Evolutionary conservation across 2,113 vertebrate genomes (phyloP).

Genomic region (Lathamus discolor): DNA sequence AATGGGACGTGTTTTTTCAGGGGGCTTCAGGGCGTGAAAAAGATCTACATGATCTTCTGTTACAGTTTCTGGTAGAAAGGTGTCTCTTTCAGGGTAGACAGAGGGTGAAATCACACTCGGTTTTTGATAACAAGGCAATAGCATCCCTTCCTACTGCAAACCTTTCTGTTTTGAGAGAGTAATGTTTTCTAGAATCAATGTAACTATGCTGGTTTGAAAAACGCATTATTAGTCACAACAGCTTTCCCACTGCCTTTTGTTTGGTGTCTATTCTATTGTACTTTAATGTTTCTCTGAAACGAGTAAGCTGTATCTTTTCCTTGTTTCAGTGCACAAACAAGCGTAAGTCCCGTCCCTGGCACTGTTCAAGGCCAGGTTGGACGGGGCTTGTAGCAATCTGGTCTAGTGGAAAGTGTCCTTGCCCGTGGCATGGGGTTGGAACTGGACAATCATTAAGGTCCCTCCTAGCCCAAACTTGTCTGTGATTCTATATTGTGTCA

Average conservation of each 20-base stretch:
- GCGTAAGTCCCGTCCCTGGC: not conserved
- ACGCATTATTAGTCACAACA: not conserved
- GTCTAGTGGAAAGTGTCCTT: not conserved
- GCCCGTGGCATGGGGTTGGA: not conserved
- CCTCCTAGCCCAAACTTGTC: not conserved
- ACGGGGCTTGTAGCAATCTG: not conserved
- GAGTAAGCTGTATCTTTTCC: not conserved
- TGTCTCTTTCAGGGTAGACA: not conserved
- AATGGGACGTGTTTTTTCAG: not conserved
- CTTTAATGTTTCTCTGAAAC: not conserved
- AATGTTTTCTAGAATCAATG: not conserved
- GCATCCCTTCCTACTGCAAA: not conserved
- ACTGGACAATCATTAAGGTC: not conserved
- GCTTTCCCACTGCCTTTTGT: not conserved
- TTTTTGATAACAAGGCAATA: not conserved
- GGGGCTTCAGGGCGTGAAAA: not conserved
- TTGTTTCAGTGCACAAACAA: not conserved
- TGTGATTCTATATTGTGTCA: not conserved
- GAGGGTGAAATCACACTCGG: not conserved
- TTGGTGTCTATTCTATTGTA: not conserved
- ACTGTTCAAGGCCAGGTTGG: not conserved
- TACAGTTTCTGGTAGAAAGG: not conserved
- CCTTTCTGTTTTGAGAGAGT: not conserved
- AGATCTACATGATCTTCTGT: not conserved
- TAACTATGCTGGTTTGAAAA: not conserved